Evolutionary conservation across 2,888 invertebrate genomes (phyloP).

Genomic region (Caenorhabditis zanzibari): DNA sequence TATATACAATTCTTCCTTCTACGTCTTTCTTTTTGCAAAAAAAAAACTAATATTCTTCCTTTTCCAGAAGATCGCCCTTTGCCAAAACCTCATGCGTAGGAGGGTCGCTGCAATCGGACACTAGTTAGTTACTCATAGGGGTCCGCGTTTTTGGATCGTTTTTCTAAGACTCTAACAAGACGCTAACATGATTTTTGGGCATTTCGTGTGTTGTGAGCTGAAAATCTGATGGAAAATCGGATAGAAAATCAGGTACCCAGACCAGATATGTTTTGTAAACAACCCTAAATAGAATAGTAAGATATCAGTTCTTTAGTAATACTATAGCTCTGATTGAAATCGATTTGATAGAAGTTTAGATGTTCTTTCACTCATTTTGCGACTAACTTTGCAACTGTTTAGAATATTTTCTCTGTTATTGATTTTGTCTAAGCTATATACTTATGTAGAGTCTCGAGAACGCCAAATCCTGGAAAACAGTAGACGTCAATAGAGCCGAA

Average conservation of each 20-base stretch:
- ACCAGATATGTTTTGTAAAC: too few relatives aligned
- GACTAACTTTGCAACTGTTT: too few relatives aligned
- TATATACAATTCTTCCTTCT: conserved; percentile 43
- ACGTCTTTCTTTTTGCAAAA: conserved; percentile 4
- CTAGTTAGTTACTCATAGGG: conserved; percentile 29
- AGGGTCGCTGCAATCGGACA: conserved; percentile 54
- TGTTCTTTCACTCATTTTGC: too few relatives aligned
- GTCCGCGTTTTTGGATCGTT: conserved; percentile 15
- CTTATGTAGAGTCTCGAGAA: too few relatives aligned
- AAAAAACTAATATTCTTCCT: neutral
- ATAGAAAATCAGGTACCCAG: too few relatives aligned
- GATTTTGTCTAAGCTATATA: too few relatives aligned
- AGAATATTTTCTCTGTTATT: too few relatives aligned
- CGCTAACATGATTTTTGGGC: neutral
- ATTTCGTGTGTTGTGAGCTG: neutral
- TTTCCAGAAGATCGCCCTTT: conserved; percentile 16
- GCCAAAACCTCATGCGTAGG: conserved; percentile 30
- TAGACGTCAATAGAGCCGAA: conserved; percentile 1
- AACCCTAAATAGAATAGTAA: neutral
- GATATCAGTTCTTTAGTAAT: neutral
- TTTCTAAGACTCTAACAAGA: conserved; percentile 11
- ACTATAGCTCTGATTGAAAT: too few relatives aligned
- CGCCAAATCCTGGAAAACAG: conserved; percentile 2
- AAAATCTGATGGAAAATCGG: too few relatives aligned
- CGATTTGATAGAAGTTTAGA: too few relatives aligned